Base-by-base conservation (phyloP, 2,888 invertebrate species). In the Euplagia quadripunctaria region DNA sequence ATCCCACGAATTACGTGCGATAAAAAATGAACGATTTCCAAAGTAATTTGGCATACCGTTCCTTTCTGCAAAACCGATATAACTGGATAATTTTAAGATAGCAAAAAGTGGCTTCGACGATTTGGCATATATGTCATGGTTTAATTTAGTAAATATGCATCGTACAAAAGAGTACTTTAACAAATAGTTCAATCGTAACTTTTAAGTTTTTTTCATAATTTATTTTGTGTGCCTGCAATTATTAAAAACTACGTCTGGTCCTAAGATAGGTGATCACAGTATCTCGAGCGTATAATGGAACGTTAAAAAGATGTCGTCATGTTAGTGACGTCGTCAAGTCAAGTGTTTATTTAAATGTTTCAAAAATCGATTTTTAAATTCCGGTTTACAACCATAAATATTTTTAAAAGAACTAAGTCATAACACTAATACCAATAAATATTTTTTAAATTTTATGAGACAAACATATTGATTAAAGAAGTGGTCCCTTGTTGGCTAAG, bases 1-100 rank as follows among this genome's bases (percentile, higher is more conserved):
- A 90, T 91, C 88, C 91, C 91, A 91, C 92, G 89, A 94, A 93
- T 93, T 93, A 94, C 92, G 93, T 92, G 92, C 91, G 92, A 89
- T 87, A 86, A 89, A 90, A 90, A 88, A 90, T 89, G 89, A 92
- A 91, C 88, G 91, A 92, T 91, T 91, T 88, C 87, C 87, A 84
- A 85, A 87, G 85, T 86, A 89, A 88, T 88, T 88, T 79, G 81
- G 82, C 66, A 80, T 77, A 74, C 74, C 90, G 88, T 89, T 90
- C 85, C 90, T 80, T 87, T 89, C 78, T 72, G 82, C 87, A 76
- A 73, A 70, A 72, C 64, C 41, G 55, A 7, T 58, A 41, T 52
- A 51, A 69, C 70, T 73, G n/a, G 46, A 43, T 63, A 69, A 75
- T 79, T 79, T 72, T 66, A 42, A 68, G 76, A 20, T 75, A 20